Conservation (phyloP, 2,113 vertebrate species). For the Hemichromis elongatus region DNA sequence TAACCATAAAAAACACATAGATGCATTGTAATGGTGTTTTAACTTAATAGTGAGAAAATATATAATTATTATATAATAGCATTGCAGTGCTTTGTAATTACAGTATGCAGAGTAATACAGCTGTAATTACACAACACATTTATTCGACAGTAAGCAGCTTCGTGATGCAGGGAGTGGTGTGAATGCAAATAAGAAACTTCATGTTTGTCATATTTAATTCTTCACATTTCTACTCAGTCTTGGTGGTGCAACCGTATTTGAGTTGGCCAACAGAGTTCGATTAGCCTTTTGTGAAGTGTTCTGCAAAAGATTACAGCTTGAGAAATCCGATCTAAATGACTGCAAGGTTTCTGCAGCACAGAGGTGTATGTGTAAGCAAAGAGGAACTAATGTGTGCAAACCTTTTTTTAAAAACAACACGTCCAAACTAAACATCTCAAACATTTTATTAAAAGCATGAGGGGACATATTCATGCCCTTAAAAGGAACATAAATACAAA, state of each 20-base stretch:
- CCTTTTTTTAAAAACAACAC: neutral
- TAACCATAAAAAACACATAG: neutral
- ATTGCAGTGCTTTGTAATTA: neutral
- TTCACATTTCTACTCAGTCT: neutral
- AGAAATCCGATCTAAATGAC: neutral
- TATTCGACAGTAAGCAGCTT: neutral
- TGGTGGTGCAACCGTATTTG: neutral
- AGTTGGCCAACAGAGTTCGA: neutral
- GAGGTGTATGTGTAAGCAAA: neutral
- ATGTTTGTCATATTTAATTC: neutral
- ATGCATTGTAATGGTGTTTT: neutral
- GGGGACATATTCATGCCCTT: constrained; percentile 50
- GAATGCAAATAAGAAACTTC: neutral
- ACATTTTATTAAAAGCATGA: constrained; percentile 77
- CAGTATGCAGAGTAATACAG: neutral
- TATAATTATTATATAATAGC: neutral
- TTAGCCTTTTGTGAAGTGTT: neutral
- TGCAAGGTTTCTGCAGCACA: neutral
- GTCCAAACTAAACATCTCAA: constrained; percentile 31
- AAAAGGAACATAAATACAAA: constrained; percentile 77
- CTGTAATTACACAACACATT: neutral
- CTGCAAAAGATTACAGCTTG: neutral
- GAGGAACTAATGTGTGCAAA: neutral
- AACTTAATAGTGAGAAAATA: neutral
- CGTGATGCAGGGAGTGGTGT: neutral